These are phyloP conservation scores for Oscheius sp. DNA, from an alignment of 2,888 invertebrate species.

Conservation along the genomic window DNA sequence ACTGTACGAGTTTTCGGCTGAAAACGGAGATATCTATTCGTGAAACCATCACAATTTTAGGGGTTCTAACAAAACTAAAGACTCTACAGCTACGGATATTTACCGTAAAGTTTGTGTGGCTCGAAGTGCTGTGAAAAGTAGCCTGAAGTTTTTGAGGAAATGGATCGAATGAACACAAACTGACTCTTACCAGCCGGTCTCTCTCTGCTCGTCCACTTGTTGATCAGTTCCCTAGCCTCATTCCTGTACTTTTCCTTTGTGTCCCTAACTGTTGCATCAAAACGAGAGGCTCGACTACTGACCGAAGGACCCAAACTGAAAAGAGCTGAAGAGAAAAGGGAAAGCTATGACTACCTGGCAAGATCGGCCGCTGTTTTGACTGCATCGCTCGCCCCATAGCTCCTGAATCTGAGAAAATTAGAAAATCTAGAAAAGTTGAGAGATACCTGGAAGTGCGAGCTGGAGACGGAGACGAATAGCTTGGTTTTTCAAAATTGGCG, in stretches of 20 bases:
- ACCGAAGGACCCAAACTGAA: slow-evolving; percentile 60
- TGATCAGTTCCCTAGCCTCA: slow-evolving; percentile 55
- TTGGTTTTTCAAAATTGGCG: slow-evolving; percentile 50
- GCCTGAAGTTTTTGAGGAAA: slow-evolving; percentile 13
- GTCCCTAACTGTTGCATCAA: slow-evolving; percentile 51
- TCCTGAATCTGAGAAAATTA: not conserved
- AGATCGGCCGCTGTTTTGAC: slow-evolving; percentile 21
- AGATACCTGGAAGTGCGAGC: slow-evolving; percentile 2
- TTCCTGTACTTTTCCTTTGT: slow-evolving; percentile 56
- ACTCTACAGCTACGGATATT: slow-evolving; percentile 10
- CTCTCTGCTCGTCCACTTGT: slow-evolving; percentile 60
- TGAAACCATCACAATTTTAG: too few species aligned
- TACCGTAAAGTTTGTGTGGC: slow-evolving; percentile 38
- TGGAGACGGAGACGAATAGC: slow-evolving; percentile 28
- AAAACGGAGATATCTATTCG: not conserved
- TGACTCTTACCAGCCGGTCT: slow-evolving; percentile 19
- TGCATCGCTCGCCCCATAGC: slow-evolving; percentile 18
- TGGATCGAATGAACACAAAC: not conserved
- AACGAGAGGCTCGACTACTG: slow-evolving; percentile 56
- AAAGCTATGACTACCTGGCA: not conserved
- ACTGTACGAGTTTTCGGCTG: slow-evolving; percentile 31
- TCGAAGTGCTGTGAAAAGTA: slow-evolving; percentile 42
- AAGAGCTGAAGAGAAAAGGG: not conserved
- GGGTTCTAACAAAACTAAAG: not conserved
- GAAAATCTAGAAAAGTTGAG: not conserved